These are phyloP conservation scores for Chrysaora quinquecirrha DNA, from an alignment of 30 jellyfish, hydroid and myxozoan genomes.

Conservation along the genomic window DNA sequence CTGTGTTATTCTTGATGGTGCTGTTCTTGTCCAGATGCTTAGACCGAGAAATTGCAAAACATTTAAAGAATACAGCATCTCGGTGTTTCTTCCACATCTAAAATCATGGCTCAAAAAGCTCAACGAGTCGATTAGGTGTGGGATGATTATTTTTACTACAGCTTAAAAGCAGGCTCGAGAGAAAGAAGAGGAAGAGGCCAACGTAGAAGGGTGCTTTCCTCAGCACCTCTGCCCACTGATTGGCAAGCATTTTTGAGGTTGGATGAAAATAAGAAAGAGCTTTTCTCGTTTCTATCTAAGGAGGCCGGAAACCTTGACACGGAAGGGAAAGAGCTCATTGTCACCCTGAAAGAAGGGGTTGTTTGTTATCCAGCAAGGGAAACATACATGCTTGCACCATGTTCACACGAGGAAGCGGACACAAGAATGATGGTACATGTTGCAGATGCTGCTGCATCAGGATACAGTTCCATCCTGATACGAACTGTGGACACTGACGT, in stretches of 20 bases:
- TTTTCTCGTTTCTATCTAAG: background rate
- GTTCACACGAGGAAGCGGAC: too few species aligned
- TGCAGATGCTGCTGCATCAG: too few species aligned
- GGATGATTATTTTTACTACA: too few species aligned
- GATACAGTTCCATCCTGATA: too few species aligned
- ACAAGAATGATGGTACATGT: too few species aligned
- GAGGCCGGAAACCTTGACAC: too few species aligned
- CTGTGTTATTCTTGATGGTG: slow-evolving; percentile 5
- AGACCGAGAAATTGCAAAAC: background rate
- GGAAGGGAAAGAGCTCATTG: slow-evolving; percentile 4
- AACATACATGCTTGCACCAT: too few species aligned
- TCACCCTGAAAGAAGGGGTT: too few species aligned
- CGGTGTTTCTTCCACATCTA: background rate
- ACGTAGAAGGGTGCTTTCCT: background rate
- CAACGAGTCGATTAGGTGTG: background rate
- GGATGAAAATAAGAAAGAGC: slow-evolving; percentile 14
- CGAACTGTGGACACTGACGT: too few species aligned
- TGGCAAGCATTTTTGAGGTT: background rate
- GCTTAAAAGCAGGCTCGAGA: too few species aligned
- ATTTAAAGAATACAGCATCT: background rate
- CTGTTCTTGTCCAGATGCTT: slow-evolving; percentile 1
- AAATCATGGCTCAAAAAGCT: background rate
- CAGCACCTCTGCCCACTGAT: slow-evolving; percentile 1
- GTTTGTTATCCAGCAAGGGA: too few species aligned
- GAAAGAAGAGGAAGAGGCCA: too few species aligned